Evolutionary conservation across 1,140 invertebrate species (phyloP).

Genomic region (Heliconius hermathena): DNA sequence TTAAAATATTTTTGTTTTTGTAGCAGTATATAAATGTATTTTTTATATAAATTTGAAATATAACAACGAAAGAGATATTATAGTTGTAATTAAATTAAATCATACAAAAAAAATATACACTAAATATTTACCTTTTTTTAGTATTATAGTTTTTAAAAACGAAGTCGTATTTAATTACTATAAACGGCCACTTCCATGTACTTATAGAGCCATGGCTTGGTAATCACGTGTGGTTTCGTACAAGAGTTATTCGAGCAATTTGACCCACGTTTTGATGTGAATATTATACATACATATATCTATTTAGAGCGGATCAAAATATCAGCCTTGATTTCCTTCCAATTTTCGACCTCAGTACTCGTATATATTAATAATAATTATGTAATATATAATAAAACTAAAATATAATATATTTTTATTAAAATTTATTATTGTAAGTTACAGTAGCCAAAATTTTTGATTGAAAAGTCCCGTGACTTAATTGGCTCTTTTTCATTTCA

Average conservation of each 20-base stretch:
- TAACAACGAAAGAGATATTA: not conserved
- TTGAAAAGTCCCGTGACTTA: not conserved
- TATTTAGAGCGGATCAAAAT: not conserved
- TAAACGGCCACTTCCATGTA: conserved; percentile 12
- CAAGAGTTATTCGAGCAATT: not conserved
- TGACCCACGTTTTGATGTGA: conserved; percentile 1
- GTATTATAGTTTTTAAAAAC: not conserved
- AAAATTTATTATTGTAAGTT: not conserved
- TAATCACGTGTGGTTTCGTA: conserved; percentile 11
- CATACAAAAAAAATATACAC: not conserved
- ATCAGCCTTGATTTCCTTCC: not conserved
- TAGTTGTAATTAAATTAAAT: not conserved
- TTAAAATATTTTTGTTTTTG: too few relatives aligned
- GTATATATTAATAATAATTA: not conserved
- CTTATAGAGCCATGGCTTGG: conserved; percentile 13
- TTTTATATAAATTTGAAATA: not conserved
- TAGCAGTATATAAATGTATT: too few relatives aligned
- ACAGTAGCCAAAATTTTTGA: too few relatives aligned
- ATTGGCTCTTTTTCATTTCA: too few relatives aligned
- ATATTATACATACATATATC: not conserved
- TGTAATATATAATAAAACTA: not conserved
- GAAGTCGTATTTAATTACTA: not conserved
- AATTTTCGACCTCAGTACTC: not conserved
- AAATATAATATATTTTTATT: not conserved
- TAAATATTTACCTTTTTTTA: not conserved